Base-by-base conservation (phyloP, 2,888 invertebrate genomes). In the Malthinus seriepunctatus region DNA sequence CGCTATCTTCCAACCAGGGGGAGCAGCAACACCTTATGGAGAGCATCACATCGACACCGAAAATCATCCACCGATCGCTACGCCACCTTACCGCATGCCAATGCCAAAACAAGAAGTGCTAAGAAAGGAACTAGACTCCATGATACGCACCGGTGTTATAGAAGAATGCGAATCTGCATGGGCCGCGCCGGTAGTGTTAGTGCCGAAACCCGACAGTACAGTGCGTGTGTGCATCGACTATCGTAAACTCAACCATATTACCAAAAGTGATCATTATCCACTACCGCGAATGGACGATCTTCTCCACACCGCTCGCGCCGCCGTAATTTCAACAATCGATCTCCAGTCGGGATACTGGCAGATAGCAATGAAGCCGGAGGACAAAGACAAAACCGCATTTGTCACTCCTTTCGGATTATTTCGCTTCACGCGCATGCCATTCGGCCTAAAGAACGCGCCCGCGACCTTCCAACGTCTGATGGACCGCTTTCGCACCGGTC, bases 341-440 rank as follows among this genome's bases (percentile, higher is more conserved):
- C 23, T 23, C 2, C 23, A 23, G 5, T 23, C 23, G 5, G 23
- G 23, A 2, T 23, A 23, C 23, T 23, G 23, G 23, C 23, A 23
- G 5, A 5, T 23, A 23, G 23, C 23, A 2, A 5, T 23, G 5
- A 23, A 5, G 5, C 23, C 23, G 5, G 23, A 23, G 5, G 23
- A 23, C 23, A 2, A 5, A 23, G 23, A 23, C 23, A 23, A 23
- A 23, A 23, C 23, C 23, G 23, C 23, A 23, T 23, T 23, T 5
- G 23, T 23, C 23, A 81, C 68, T 79, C 82, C 67, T 8, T 68
- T 69, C 32, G 69, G 69, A n/a, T 45, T 54, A 1, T 69, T 50
- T 46, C 52, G 65, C 3, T 70, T 63, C 42, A 46, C 12, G 2
- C 42, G 63, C 15, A 65, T 68, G 65, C 64, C 68, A 9, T 70